Conservation (phyloP, 2,888 invertebrate species). For the Leucoptera coffeella region DNA sequence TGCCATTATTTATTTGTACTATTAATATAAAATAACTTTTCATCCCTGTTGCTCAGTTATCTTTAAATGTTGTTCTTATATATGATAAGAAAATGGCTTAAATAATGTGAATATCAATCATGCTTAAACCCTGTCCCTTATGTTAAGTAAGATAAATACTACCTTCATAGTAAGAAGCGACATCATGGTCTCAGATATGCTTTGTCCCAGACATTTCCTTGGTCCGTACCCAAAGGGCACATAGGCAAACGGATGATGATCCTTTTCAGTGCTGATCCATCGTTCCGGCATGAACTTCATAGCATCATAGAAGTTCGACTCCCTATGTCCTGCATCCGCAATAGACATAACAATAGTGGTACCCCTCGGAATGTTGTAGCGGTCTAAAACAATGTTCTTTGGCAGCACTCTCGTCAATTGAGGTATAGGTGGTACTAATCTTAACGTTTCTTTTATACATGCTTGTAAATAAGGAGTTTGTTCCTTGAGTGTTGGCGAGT, state of each 20-base stretch:
- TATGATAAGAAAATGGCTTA: too few relatives aligned
- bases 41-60: too few relatives aligned
- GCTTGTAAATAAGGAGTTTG: conserved; percentile 54
- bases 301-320: conserved; percentile 61
- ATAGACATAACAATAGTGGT: conserved; percentile 62
- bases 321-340: conserved; percentile 53
- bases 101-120: too few relatives aligned
- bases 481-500: conserved; percentile 16
- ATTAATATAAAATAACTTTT: too few relatives aligned
- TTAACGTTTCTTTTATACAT: conserved; percentile 58
- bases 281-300: conserved; percentile 56
- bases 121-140: too few relatives aligned
- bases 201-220: conserved; percentile 57
- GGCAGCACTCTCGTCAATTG: conserved; percentile 54
- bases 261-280: conserved; percentile 39
- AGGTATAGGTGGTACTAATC: conserved; percentile 61
- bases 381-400: conserved; percentile 51
- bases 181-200: conserved; percentile 56
- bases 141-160: too few relatives aligned
- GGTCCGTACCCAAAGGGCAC: conserved; percentile 61
- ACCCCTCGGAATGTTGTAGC: conserved; percentile 42
- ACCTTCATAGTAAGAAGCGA: conserved; percentile 53
- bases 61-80: too few relatives aligned
- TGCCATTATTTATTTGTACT: too few relatives aligned
- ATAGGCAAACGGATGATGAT: conserved; percentile 49